Evolutionary conservation across 2,113 vertebrate genomes (phyloP).

Genomic region (Prochilodus magdalenae): DNA sequence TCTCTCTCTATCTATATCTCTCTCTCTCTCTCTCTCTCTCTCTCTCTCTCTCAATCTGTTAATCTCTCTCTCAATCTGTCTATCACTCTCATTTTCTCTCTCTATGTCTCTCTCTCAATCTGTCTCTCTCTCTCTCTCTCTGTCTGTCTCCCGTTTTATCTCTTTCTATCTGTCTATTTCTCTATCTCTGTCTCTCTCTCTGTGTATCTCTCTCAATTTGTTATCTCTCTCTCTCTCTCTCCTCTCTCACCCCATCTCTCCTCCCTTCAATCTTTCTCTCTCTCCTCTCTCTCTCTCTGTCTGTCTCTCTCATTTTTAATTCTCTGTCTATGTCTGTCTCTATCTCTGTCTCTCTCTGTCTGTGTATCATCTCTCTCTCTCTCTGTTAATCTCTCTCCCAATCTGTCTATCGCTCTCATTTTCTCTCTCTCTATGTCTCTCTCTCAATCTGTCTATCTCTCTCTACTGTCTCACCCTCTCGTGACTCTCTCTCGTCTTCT

Average conservation of each 20-base stretch:
- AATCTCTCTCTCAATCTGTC: no score
- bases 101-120: neutral
- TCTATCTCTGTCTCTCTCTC: neutral
- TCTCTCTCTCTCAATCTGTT: no score
- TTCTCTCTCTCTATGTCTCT: no score
- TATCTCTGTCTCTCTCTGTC: neutral
- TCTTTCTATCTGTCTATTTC: no score
- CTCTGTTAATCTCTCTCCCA: neutral
- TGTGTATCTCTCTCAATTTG: neutral
- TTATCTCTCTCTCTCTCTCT: no score
- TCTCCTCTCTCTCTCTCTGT: neutral
- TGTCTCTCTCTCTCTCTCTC: neutral
- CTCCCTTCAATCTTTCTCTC: neutral
- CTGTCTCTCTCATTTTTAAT: slow-evolving; percentile 1
- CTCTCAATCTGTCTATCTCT: neutral
- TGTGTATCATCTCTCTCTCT: neutral
- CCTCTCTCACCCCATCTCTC: neutral
- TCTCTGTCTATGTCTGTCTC: neutral
- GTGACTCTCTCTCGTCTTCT: neutral
- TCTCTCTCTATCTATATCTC: no score
- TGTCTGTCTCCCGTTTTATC: neutral
- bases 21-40: neutral
- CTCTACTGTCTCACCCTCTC: no score
- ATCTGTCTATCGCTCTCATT: no score
- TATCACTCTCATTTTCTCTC: no score